Evolutionary conservation across 2,888 invertebrate species (phyloP), one percentile per base, ranked within the genome.

Genomic region (Nasonovia ribisnigri): DNA sequence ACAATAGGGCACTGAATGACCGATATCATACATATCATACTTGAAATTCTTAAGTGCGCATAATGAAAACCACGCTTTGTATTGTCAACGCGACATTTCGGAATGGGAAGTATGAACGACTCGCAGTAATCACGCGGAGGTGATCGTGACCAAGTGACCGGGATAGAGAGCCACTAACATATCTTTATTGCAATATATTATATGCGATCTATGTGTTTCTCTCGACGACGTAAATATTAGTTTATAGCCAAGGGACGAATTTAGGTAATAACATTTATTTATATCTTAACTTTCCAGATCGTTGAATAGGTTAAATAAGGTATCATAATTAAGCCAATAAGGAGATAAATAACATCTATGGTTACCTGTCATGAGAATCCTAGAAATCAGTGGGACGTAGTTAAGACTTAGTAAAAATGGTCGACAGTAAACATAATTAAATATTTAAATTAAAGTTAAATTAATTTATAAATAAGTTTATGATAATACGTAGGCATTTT

Each of bases 61-160:
- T 90, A 67, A 77, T 67, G 90, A 90, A 90, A 90, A 90, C 67
- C 36, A 46, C 36, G 67, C 16, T 36, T 90, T n/a, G 67, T 46
- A 90, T 67, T 90, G 90, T 60, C 90, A 46, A 29, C 43, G 20
- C 46, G 67, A 90, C 67, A 90, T 90, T 90, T 90, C 46, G 67
- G 90, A 90, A 67, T 90, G 90, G 16, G 46, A 90, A 90, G 46
- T 90, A 67, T 90, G 60, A 67, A n/a, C n/a, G 67, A n/a, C n/a
- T 46, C 67, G 11, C 60, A 60, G 43, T 43, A 60, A 54, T 54
- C 54, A 26, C 42, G 36, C 36, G 36, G 36, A 77, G 26, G 6
- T 54, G 88, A 11, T 42, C 42, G 88, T 88, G 54, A 54, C 88
- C 54, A 88, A 88, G 36, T 57, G 88, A 89, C 88, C 88, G 13